phyloP scores from a whole-genome alignment of 2,113 vertebrate genomes.

The Cryptotis parvus region DNA sequence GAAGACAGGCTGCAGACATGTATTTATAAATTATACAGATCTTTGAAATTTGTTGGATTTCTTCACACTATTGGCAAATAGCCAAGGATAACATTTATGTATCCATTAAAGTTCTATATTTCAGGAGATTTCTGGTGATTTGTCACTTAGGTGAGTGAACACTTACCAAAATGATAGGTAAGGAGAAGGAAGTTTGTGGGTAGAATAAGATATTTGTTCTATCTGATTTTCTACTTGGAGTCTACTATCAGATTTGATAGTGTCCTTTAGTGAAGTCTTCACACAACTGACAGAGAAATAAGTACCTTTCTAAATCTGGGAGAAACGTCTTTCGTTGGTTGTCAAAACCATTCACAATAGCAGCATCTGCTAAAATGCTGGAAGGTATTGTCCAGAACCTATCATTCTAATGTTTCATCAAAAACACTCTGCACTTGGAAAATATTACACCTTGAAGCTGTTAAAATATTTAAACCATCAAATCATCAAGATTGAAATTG shows the following conservation, averaged over 20 bases:
- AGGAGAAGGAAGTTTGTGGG: background rate
- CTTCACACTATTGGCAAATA: slow-evolving; percentile 31
- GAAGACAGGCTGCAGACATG: too few relatives aligned
- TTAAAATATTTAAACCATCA: slow-evolving; percentile 73
- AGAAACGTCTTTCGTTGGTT: background rate
- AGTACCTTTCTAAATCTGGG: slow-evolving; percentile 54
- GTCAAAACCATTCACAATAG: slow-evolving; percentile 32
- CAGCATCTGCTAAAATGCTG: slow-evolving; percentile 25
- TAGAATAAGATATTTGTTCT: slow-evolving; percentile 22
- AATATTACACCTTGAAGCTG: slow-evolving; percentile 50
- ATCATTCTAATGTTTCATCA: slow-evolving; percentile 63
- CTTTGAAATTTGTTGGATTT: slow-evolving; percentile 6
- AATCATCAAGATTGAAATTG: slow-evolving; percentile 65
- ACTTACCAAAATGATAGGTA: slow-evolving; percentile 54
- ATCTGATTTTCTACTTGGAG: slow-evolving; percentile 26
- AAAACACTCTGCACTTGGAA: slow-evolving; percentile 26
- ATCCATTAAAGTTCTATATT: background rate
- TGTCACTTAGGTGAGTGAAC: slow-evolving; percentile 8
- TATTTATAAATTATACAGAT: background rate
- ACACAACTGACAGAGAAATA: slow-evolving; percentile 42
- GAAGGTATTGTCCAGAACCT: background rate
- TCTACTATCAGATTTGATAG: background rate
- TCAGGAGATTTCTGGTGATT: background rate
- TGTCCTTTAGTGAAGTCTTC: slow-evolving; percentile 10
- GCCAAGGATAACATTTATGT: background rate